Conservation (phyloP, 2,113 vertebrate species). For the Crotophaga sulcirostris region DNA sequence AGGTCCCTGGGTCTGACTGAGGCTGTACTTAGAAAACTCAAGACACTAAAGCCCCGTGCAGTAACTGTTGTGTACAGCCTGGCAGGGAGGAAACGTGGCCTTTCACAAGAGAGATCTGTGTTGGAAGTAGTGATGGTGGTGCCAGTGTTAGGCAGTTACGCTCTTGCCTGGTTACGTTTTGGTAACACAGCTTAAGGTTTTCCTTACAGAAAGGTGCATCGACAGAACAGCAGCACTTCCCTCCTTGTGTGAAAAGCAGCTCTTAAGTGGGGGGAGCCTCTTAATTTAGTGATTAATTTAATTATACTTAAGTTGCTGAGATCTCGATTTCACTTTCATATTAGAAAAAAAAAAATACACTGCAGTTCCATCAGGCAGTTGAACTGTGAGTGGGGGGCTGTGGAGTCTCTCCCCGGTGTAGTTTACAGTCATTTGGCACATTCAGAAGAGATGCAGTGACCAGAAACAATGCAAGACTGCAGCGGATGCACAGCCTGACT, state of each 20-base stretch:
- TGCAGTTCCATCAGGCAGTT: neutral
- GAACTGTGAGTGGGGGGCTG: neutral
- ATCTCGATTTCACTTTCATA: neutral
- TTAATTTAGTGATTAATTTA: neutral
- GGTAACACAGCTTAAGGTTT: neutral
- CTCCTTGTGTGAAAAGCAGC: neutral
- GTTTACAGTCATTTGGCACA: neutral
- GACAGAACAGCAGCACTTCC: neutral
- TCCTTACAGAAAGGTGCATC: neutral
- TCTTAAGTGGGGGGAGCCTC: neutral
- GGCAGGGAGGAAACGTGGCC: no score
- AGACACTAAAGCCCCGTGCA: neutral
- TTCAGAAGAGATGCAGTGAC: neutral
- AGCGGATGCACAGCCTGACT: neutral
- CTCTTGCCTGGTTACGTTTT: neutral
- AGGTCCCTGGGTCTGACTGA: neutral
- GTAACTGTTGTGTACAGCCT: accelerated
- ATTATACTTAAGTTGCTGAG: neutral
- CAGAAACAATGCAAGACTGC: neutral
- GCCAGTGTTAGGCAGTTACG: neutral
- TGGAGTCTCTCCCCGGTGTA: accelerated
- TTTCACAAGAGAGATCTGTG: neutral
- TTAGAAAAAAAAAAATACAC: neutral
- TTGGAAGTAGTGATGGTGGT: accelerated
- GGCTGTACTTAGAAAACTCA: neutral